A percentile compares a stretch with the other conserved stretches of the same genome.
These are phyloP conservation scores for Tetragonisca angustula DNA, from an alignment of 2,888 invertebrate species.

Conservation along the genomic window DNA sequence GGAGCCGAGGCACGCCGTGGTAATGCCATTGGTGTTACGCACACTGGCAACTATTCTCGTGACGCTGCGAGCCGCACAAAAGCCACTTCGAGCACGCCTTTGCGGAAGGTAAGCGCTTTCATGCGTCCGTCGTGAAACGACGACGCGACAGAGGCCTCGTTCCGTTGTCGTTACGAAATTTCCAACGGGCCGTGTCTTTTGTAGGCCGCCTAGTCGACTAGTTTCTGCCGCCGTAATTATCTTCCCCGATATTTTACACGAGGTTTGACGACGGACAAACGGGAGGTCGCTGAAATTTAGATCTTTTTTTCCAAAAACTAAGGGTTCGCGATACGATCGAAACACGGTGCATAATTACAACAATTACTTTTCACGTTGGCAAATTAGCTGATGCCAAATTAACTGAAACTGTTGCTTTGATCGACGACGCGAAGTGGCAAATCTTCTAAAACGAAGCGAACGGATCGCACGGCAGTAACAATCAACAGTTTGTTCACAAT, in stretches of 20 bases:
- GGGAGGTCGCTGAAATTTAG: not conserved
- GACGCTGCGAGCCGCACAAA: conserved; percentile 62
- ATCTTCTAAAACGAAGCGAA: conserved; percentile 1
- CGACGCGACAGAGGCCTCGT: not conserved
- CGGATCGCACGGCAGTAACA: not conserved
- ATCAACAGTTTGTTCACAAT: not conserved
- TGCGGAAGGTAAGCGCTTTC: conserved; percentile 48
- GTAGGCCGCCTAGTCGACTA: not conserved
- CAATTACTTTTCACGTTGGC: conserved; percentile 29
- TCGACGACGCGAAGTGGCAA: conserved; percentile 41
- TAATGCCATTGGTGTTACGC: conserved; percentile 56
- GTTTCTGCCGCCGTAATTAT: conserved; percentile 3
- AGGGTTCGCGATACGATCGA: not conserved
- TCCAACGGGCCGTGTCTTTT: conserved; percentile 24
- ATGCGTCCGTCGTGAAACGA: conserved; percentile 20
- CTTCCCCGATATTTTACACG: not conserved
- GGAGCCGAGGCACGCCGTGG: conserved; percentile 45
- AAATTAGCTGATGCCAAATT: conserved; percentile 43
- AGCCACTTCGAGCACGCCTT: conserved; percentile 54
- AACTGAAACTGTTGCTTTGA: conserved; percentile 39
- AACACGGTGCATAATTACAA: conserved; percentile 25
- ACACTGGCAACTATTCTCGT: conserved; percentile 45
- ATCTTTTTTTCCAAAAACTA: too few relatives aligned
- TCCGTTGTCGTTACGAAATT: conserved; percentile 34
- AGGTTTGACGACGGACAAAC: not conserved